phyloP scores from a whole-genome alignment of 2,888 invertebrate species.

The Drosophila kanekoi region DNA sequence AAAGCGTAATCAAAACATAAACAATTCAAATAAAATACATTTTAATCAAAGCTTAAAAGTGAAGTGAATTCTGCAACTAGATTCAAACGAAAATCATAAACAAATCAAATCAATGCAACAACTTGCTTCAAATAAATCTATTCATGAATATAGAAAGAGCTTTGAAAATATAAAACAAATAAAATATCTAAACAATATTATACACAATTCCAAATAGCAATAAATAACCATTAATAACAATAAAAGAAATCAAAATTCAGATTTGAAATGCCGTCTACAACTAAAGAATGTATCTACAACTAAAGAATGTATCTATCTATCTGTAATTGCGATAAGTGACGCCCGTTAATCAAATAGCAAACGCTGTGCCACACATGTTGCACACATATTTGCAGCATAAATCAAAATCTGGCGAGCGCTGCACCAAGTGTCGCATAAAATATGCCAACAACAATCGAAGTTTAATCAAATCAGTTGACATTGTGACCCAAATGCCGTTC shows the following conservation, averaged over 20 bases:
- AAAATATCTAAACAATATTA: neutral
- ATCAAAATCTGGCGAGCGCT: constrained; percentile 12
- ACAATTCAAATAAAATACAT: neutral
- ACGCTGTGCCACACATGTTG: constrained; percentile 5
- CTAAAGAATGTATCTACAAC: too few species aligned
- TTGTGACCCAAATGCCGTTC: constrained; percentile 24
- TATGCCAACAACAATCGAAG: constrained; percentile 19
- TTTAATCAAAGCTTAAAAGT: neutral
- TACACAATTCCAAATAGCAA: neutral
- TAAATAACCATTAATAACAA: neutral
- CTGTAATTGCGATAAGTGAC: constrained; percentile 10
- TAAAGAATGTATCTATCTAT: neutral
- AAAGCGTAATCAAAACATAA: neutral
- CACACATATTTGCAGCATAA: constrained; percentile 4
- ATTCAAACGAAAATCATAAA: neutral
- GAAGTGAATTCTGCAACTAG: neutral
- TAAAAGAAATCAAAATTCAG: neutral
- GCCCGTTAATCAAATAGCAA: constrained; percentile 20
- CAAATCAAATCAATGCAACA: neutral
- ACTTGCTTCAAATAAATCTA: neutral
- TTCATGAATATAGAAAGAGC: neutral
- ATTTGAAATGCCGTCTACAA: neutral
- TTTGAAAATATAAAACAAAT: neutral
- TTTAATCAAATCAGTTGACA: constrained; percentile 34
- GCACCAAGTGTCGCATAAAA: neutral